These are phyloP conservation scores for Teleogryllus oceanicus DNA, from an alignment of 2,888 invertebrate species.

Conservation along the genomic window DNA sequence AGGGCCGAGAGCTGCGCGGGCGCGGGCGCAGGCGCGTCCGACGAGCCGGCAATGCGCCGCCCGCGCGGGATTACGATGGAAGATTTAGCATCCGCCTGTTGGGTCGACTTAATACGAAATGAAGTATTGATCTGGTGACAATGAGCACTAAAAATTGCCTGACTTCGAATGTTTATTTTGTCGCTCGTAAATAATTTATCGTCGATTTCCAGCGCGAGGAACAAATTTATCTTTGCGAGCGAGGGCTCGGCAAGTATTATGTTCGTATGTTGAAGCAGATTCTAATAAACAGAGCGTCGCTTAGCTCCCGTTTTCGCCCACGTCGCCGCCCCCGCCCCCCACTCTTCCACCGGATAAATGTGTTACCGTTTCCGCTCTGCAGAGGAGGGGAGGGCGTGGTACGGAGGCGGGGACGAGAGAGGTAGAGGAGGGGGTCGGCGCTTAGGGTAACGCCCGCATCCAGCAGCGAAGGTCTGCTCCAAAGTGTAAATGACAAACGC, in stretches of 20 bases:
- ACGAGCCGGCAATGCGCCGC: not conserved
- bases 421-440: not conserved
- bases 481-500: not conserved
- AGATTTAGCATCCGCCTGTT: not conserved
- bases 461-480: not conserved
- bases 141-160: conserved; percentile 3
- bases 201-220: not conserved
- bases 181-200: not conserved
- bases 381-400: not conserved
- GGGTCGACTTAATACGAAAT: not conserved
- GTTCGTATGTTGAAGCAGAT: not conserved
- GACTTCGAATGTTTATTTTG: conserved; percentile 3
- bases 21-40: not conserved
- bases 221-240: conserved; percentile 3
- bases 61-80: not conserved
- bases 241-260: not conserved
- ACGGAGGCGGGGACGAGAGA: not conserved
- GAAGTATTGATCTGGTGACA: conserved; percentile 4
- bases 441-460: not conserved
- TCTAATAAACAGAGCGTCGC: conserved; percentile 1
- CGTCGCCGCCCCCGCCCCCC: not conserved
- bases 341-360: not conserved
- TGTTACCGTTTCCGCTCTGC: not conserved
- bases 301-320: not conserved
- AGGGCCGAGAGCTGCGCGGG: not conserved